phyloP scores from a whole-genome alignment of 64 coral and sea anemone genomes.

The Acropora tenuis region DNA sequence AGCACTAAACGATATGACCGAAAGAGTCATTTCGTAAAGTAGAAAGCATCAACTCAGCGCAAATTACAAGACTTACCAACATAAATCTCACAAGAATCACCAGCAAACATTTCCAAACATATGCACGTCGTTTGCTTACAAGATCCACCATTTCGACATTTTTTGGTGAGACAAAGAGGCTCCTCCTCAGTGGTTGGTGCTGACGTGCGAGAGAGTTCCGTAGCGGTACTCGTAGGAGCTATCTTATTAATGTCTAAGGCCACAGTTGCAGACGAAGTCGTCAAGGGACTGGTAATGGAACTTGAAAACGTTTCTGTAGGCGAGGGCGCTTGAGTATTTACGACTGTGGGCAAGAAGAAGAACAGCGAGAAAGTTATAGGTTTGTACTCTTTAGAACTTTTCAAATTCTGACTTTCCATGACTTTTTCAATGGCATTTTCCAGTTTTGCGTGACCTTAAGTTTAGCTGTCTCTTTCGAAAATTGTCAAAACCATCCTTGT shows the following conservation, averaged over 20 bases:
- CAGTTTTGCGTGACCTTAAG: no score
- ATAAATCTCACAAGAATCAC: conserved; percentile 28
- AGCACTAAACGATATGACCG: no score
- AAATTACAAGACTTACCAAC: not conserved
- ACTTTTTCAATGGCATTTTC: no score
- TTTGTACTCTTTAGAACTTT: not conserved
- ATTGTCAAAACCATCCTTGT: no score
- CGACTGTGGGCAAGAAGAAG: not conserved
- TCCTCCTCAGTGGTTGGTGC: not conserved
- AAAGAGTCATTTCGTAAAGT: not conserved
- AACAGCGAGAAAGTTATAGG: not conserved
- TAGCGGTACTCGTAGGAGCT: not conserved
- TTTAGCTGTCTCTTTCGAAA: no score
- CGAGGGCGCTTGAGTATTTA: not conserved
- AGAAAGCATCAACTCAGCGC: not conserved
- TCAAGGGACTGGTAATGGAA: not conserved
- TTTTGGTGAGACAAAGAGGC: not conserved
- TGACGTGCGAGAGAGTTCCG: not conserved
- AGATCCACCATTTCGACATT: conserved; percentile 31
- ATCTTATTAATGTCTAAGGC: not conserved
- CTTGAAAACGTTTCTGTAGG: not conserved
- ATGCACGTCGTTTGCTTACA: not conserved
- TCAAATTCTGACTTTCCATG: not conserved
- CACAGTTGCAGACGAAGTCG: not conserved
- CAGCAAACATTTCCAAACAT: conserved; percentile 30